Evolutionary conservation across 1,140 invertebrate species (phyloP).

Genomic region (Cepaea nemoralis): DNA sequence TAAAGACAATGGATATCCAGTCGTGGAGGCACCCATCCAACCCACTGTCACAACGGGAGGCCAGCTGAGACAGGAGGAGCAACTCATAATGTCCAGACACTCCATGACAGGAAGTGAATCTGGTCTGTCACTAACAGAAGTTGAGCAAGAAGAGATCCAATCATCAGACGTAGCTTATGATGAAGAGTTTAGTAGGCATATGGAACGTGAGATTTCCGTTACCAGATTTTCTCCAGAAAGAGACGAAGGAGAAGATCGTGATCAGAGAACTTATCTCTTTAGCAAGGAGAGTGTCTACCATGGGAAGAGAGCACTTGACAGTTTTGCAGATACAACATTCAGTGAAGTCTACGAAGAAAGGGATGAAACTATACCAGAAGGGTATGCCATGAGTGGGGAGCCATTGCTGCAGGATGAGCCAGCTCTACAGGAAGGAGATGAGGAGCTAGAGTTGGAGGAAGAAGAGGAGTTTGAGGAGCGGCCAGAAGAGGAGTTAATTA

Average conservation of each 20-base stretch:
- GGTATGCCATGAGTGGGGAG: slow-evolving; percentile 23
- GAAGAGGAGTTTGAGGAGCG: slow-evolving; percentile 58
- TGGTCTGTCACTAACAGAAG: neutral
- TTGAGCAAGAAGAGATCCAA: slow-evolving; percentile 27
- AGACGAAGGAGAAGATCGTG: slow-evolving; percentile 20
- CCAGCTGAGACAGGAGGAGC: slow-evolving; percentile 1
- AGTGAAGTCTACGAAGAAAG: slow-evolving; percentile 44
- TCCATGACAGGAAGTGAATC: neutral
- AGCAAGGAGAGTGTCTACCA: slow-evolving; percentile 55
- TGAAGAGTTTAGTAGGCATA: slow-evolving; percentile 19
- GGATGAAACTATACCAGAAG: slow-evolving; percentile 41
- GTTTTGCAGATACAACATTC: slow-evolving; percentile 18
- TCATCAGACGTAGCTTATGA: neutral
- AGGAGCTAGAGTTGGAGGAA: slow-evolving; percentile 45
- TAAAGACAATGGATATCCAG: slow-evolving; percentile 26
- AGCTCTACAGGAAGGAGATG: slow-evolving; percentile 36
- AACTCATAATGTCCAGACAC: neutral
- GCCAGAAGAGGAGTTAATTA: slow-evolving; percentile 65
- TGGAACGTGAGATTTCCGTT: slow-evolving; percentile 17
- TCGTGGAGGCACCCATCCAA: slow-evolving; percentile 24
- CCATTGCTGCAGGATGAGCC: slow-evolving; percentile 25
- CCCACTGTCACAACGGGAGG: neutral
- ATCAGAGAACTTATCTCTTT: slow-evolving; percentile 43
- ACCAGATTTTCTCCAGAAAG: slow-evolving; percentile 4
- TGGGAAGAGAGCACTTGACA: slow-evolving; percentile 59